Evolutionary conservation across 2,888 invertebrate genomes (phyloP), one percentile per base, ranked within the genome.

Genomic region (Lepidocyrtinus sp.): DNA sequence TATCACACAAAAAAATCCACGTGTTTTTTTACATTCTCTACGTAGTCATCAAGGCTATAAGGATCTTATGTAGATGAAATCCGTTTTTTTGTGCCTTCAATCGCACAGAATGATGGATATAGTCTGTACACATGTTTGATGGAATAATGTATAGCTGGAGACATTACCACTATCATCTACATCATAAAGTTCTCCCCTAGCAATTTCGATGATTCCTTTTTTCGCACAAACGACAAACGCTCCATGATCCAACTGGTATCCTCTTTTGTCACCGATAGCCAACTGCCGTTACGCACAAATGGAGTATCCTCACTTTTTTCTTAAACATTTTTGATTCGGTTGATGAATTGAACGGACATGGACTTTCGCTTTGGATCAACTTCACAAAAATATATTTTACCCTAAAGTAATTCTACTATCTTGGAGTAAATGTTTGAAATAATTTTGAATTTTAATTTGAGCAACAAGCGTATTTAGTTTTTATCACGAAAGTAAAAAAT

Each of bases 1-100:
- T 78, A 78, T 78, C 76, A 78, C 77, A 55, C 5, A 55, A 55
- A 71, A 70, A 72, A 72, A 78, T 78, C 77, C 72, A 78, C 77
- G 77, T 78, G 77, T 78, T 25, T 61, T 55, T 45, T 24, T 55
- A n/a, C 55, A n/a, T 55, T 17, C 7, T 55, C 55, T n/a, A n/a
- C 55, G 17, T 55, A 9, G 55, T 55, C 55, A 55, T 55, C 55
- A 55, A 55, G 17, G 55, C 17, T n/a, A 55, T 9, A 36, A 55
- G 9, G 55, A 9, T 55, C 55, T 15, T 55, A 55, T 55, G 61
- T 63, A 63, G 63, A 71, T 63, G 63, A 71, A 36, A 17, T 15
- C n/a, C n/a, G n/a, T n/a, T n/a, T n/a, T n/a, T n/a, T 26, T 36
- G 5, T 36, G 5, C 36, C 36, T 15, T 55, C 55, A 55, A 55